Conservation (phyloP, 2,888 invertebrate species). For the Drosophila differens region DNA sequence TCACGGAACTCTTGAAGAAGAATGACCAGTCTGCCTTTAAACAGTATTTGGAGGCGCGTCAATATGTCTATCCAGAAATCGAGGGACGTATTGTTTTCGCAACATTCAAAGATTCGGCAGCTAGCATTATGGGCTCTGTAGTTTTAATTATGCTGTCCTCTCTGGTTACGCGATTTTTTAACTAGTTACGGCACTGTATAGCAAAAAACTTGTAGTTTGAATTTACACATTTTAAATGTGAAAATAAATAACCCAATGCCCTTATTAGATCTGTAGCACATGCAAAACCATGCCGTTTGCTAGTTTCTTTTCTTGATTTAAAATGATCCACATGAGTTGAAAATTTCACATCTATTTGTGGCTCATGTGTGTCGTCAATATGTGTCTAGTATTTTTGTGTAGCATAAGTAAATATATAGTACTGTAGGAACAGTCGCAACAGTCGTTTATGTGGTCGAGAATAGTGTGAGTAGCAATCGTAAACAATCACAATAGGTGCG, state of each 20-base stretch:
- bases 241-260: conserved; percentile 31
- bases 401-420: background rate
- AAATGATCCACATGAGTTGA: conserved; percentile 7
- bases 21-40: conserved; percentile 87
- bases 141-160: conserved; percentile 47
- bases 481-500: background rate
- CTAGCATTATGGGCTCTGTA: conserved; percentile 47
- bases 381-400: background rate
- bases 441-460: conserved; percentile 11
- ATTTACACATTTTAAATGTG: conserved; percentile 15
- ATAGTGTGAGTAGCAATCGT: conserved; percentile 9
- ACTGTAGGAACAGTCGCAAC: background rate
- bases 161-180: conserved; percentile 40
- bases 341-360: conserved; percentile 22
- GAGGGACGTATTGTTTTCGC: conserved; percentile 87
- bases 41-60: conserved; percentile 87
- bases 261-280: conserved; percentile 19
- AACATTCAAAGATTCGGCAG: conserved; percentile 27
- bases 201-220: conserved; percentile 18
- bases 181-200: conserved; percentile 16
- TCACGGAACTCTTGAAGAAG: conserved; percentile 82
- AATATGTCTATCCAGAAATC: conserved; percentile 88
- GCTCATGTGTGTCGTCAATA: conserved; percentile 3
- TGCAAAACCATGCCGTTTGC: background rate
- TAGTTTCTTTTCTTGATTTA: conserved; percentile 5